phyloP scores from a whole-genome alignment of 2,113 vertebrate species.

The Chaetura pelagica region DNA sequence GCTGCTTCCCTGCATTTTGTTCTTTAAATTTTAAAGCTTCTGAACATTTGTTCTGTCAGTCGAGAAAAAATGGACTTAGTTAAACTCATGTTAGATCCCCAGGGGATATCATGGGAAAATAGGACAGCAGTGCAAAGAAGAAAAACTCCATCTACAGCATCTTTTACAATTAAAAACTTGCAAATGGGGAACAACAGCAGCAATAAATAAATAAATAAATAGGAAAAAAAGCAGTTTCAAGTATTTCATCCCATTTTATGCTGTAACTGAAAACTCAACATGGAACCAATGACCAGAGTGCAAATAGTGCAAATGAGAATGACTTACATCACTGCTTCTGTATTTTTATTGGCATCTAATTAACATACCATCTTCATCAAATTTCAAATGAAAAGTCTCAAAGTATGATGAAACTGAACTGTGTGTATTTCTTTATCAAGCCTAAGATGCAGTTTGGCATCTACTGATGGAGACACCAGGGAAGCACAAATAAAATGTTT shows the following conservation, averaged over 20 bases:
- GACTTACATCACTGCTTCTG: neutral
- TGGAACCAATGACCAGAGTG: neutral
- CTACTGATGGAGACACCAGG: neutral
- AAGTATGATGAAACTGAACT: neutral
- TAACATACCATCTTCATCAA: neutral
- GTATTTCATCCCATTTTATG: neutral
- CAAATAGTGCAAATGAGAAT: neutral
- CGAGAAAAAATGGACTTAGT: slow-evolving; percentile 67
- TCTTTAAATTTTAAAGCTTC: slow-evolving; percentile 73
- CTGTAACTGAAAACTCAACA: neutral
- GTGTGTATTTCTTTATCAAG: neutral
- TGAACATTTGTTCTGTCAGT: slow-evolving; percentile 68
- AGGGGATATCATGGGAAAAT: slow-evolving; percentile 50
- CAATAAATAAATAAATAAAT: no score
- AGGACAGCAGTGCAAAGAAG: slow-evolving; percentile 58
- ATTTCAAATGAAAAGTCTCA: neutral
- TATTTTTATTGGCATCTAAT: neutral
- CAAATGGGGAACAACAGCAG: neutral
- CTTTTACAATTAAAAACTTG: slow-evolving; percentile 57
- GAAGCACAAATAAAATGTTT: neutral
- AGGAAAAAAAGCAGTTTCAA: neutral
- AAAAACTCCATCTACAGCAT: slow-evolving; percentile 51
- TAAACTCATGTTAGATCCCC: slow-evolving; percentile 63
- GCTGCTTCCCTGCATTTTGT: neutral
- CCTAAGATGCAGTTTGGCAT: neutral